phyloP scores from a whole-genome alignment of 1,140 invertebrate genomes.

The Eueides isabella region DNA sequence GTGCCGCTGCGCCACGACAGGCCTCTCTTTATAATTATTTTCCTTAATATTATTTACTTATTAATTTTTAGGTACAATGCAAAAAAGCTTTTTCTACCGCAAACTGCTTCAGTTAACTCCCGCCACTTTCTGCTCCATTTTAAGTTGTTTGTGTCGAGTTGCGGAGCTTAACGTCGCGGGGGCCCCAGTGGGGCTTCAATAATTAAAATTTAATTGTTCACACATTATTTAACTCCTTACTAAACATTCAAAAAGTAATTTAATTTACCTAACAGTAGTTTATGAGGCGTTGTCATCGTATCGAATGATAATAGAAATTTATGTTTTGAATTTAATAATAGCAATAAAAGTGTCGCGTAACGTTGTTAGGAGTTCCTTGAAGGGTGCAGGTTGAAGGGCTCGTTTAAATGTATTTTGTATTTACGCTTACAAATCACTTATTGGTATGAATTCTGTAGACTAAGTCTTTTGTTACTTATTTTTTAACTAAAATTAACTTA shows the following conservation, averaged over 20 bases:
- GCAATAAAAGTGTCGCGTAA: slow-evolving; percentile 38
- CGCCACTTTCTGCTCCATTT: too few species aligned
- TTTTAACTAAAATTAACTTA: background rate
- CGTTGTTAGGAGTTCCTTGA: slow-evolving; percentile 16
- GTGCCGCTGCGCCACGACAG: too few species aligned
- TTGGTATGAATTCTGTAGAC: background rate
- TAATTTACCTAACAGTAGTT: slow-evolving; percentile 32
- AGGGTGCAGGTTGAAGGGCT: slow-evolving; percentile 22
- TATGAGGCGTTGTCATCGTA: slow-evolving; percentile 37
- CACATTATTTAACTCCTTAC: background rate
- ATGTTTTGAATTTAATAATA: slow-evolving; percentile 50
- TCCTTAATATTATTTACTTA: too few species aligned
- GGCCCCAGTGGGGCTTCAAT: too few species aligned
- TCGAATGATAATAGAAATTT: slow-evolving; percentile 45
- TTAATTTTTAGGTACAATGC: too few species aligned
- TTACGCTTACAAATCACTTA: background rate
- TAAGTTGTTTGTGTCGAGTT: too few species aligned
- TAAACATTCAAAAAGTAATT: slow-evolving; percentile 27
- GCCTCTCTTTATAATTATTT: too few species aligned
- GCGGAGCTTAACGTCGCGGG: too few species aligned
- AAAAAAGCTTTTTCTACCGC: too few species aligned
- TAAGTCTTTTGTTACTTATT: background rate
- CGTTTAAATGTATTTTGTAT: slow-evolving; percentile 4
- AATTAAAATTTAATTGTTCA: background rate
- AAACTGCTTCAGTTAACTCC: too few species aligned